Evolutionary conservation across 2,888 invertebrate species (phyloP), one percentile per base, ranked within the genome.

Genomic region (Pachycephus smyrnensis): DNA sequence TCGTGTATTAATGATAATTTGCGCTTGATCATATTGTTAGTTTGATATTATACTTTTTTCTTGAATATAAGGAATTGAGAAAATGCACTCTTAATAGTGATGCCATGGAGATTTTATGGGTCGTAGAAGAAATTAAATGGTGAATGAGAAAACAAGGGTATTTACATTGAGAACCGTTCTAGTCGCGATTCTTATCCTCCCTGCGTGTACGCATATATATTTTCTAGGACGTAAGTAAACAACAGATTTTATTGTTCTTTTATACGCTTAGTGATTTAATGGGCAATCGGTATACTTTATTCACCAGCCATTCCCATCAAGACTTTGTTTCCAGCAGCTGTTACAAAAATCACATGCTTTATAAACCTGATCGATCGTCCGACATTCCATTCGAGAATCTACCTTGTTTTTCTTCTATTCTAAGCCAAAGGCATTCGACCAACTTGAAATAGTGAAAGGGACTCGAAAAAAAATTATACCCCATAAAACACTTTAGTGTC

Each of bases 221-320:
- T 75, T 75, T 73, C 73, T 32, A 75, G 40, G 68, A 76, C 75
- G 71, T 76, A 79, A 81, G 80, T 76, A 81, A 82, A 79, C 80
- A 80, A 79, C 79, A 77, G 82, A 83, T 83, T 84, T 78, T 81
- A 81, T 80, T 77, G 77, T 77, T 79, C 76, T 80, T 80, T 84
- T 80, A 82, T 81, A 81, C 82, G 79, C 80, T 82, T 83, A 82
- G 78, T 82, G 82, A 83, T 83, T 85, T 85, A 83, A 85, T 82
- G 83, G 82, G 80, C 82, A 82, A 83, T 77, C 76, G 73, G 82
- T 76, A 80, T 84, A 82, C 82, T 84, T 85, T 84, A 85, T 85
- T 85, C 85, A 82, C 83, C 82, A 83, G 81, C 80, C 79, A 80
- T 78, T 80, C 80, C 83, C 79, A 80, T 80, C 73, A 37, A n/a